Conservation (phyloP, 2,888 invertebrate species). For the Harpalus rufipes region DNA sequence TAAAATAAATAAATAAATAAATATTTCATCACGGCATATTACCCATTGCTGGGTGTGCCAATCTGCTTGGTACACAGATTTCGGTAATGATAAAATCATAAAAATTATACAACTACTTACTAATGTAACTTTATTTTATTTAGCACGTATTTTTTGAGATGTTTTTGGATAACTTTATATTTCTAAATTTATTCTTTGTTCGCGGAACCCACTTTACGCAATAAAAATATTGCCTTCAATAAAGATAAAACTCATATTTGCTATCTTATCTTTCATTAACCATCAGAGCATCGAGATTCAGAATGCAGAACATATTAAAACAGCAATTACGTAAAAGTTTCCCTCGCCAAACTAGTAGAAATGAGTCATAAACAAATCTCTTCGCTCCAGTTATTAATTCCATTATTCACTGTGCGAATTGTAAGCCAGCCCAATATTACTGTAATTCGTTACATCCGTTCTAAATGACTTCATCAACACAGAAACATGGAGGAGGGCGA, state of each 20-base stretch:
- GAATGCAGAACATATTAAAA: neutral
- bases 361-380: neutral
- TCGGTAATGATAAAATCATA: too few relatives aligned
- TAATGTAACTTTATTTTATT: too few relatives aligned
- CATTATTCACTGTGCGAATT: neutral
- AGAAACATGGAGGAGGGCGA: neutral
- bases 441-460: constrained; percentile 1
- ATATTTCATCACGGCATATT: too few relatives aligned
- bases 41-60: too few relatives aligned
- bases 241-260: neutral
- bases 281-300: neutral
- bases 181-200: too few relatives aligned
- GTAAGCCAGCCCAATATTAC: neutral
- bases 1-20: too few relatives aligned
- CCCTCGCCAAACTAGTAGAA: neutral
- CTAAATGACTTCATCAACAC: constrained; percentile 5
- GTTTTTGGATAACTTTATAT: too few relatives aligned
- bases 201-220: too few relatives aligned
- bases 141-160: too few relatives aligned
- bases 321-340: neutral
- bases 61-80: too few relatives aligned
- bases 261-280: too few relatives aligned
- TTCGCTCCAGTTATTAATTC: neutral
- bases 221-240: neutral
- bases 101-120: too few relatives aligned